phyloP scores from a whole-genome alignment of 2,888 invertebrate genomes.

The Crossocerus cetratus region DNA sequence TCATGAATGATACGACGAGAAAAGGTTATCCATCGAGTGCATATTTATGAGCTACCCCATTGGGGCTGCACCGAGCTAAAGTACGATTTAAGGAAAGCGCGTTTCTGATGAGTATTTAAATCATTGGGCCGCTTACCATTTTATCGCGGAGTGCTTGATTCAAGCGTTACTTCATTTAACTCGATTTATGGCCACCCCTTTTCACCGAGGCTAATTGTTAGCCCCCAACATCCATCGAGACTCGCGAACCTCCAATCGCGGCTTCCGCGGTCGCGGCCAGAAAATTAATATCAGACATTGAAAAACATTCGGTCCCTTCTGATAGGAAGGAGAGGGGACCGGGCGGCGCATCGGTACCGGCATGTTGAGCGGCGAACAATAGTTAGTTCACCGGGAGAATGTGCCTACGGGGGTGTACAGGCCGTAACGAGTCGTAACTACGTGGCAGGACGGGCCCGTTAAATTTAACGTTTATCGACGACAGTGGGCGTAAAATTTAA shows the following conservation, averaged over 20 bases:
- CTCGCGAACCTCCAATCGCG: not conserved
- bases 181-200: conserved; percentile 1
- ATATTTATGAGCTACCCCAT: conserved; percentile 48
- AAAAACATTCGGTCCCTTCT: not conserved
- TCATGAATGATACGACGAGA: conserved; percentile 46
- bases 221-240: conserved; percentile 4
- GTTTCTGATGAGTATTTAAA: conserved; percentile 25
- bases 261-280: conserved; percentile 1
- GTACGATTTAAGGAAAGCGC: conserved; percentile 28
- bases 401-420: conserved; percentile 38
- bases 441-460: conserved; percentile 63
- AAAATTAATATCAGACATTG: conserved; percentile 19
- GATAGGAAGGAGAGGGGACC: not conserved
- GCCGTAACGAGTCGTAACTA: conserved; percentile 58
- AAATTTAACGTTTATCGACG: conserved; percentile 77
- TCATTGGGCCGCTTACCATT: conserved; percentile 42
- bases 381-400: conserved; percentile 29
- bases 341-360: too few relatives aligned
- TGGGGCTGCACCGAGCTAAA: conserved; percentile 31
- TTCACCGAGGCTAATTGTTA: not conserved
- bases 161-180: conserved; percentile 23
- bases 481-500: conserved; percentile 74
- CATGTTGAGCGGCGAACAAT: not conserved
- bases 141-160: conserved; percentile 40
- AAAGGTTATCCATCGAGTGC: conserved; percentile 50